Conservation (phyloP, 2,113 vertebrate species). For the Leucopternis melanops region DNA sequence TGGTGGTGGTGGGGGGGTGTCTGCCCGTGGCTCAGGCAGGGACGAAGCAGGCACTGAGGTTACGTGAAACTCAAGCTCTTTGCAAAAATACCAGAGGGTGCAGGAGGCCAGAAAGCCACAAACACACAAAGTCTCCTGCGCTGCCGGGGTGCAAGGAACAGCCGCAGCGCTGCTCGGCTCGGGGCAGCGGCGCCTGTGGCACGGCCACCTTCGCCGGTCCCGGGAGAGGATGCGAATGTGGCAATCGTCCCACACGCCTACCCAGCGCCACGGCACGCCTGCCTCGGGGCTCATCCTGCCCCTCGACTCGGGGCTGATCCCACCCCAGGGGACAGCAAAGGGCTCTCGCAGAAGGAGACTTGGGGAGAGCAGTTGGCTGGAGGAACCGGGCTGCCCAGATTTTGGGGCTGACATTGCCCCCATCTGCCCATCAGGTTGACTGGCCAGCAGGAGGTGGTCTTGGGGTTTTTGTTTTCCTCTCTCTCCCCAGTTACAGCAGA, state of each 20-base stretch:
- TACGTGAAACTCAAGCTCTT: background rate
- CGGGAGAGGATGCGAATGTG: background rate
- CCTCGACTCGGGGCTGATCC: background rate
- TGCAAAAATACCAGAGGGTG: background rate
- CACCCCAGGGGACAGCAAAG: background rate
- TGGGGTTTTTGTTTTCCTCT: background rate
- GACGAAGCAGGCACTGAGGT: background rate
- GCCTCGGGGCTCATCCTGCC: background rate
- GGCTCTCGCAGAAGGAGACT: background rate
- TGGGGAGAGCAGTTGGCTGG: accelerated
- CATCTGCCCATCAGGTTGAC: background rate
- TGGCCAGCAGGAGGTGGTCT: background rate
- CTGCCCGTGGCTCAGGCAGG: background rate
- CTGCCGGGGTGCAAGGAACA: background rate
- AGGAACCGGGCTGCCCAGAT: background rate
- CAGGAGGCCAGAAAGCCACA: background rate
- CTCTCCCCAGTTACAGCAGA: background rate
- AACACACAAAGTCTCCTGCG: background rate
- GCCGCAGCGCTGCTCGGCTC: background rate
- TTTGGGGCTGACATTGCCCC: background rate
- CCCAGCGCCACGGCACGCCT: accelerated
- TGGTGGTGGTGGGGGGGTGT: too few relatives aligned
- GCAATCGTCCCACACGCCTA: background rate
- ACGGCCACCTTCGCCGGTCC: background rate
- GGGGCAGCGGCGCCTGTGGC: background rate